A percentile compares a stretch with the other conserved stretches of the same genome.
These are phyloP conservation scores for Euzetes globulus DNA, from an alignment of 2,888 invertebrate species.

Conservation along the genomic window DNA sequence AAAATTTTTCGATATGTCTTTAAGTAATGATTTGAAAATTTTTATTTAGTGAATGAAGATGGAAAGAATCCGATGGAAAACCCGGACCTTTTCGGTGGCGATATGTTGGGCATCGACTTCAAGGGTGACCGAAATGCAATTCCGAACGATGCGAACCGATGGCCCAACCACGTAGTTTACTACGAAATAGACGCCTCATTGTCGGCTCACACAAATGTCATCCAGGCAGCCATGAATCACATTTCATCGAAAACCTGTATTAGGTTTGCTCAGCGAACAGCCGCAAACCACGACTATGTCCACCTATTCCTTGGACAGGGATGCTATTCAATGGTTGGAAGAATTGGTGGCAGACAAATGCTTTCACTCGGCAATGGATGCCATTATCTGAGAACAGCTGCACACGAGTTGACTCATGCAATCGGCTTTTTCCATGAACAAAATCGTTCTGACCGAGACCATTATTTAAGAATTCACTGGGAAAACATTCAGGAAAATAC, in stretches of 20 bases:
- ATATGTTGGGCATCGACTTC: conserved; percentile 33
- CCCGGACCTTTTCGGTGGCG: conserved; percentile 36
- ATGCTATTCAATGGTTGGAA: conserved; percentile 31
- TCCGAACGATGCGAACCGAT: not conserved
- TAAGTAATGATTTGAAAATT: too few species aligned
- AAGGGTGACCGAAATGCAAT: conserved; percentile 19
- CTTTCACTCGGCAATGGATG: conserved; percentile 33
- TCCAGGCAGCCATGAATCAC: conserved; percentile 33
- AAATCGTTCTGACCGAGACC: conserved; percentile 40
- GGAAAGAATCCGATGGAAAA: conserved; percentile 24
- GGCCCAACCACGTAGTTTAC: conserved; percentile 33
- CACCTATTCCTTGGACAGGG: not conserved
- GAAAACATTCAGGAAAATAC: not conserved
- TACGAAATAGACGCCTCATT: conserved; percentile 37
- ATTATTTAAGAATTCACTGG: conserved; percentile 38
- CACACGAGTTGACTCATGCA: conserved; percentile 34
- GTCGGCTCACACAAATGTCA: not conserved
- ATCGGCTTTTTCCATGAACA: conserved; percentile 42
- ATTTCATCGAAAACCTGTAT: conserved; percentile 12
- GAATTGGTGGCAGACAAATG: conserved; percentile 37
- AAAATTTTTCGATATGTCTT: not conserved
- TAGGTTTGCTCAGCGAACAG: conserved; percentile 31
- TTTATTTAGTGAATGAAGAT: not conserved
- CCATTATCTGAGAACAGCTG: not conserved
- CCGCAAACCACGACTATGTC: conserved; percentile 32